phyloP scores from a whole-genome alignment of 2,888 invertebrate species.

The Melieria picta region DNA sequence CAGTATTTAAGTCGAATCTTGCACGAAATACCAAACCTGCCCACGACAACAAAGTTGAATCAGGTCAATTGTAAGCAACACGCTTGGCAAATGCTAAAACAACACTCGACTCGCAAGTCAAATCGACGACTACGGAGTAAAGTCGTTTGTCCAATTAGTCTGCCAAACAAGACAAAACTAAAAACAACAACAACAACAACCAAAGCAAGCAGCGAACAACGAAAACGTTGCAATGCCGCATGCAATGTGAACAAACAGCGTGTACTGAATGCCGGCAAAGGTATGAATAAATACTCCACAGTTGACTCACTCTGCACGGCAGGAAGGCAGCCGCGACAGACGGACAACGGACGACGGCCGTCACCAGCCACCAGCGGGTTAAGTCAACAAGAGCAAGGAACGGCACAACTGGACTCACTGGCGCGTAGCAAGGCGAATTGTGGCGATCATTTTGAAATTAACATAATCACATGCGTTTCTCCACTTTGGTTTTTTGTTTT shows the following conservation, averaged over 20 bases:
- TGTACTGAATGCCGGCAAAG: no score
- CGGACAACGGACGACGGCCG: background rate
- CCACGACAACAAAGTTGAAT: slow-evolving; percentile 22
- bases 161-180: slow-evolving; percentile 30
- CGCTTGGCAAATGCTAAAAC: slow-evolving; percentile 12
- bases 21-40: no score
- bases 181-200: slow-evolving; percentile 2
- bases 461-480: slow-evolving; percentile 35
- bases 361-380: no score
- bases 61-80: slow-evolving; percentile 36
- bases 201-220: slow-evolving; percentile 13
- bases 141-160: slow-evolving; percentile 40
- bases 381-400: no score
- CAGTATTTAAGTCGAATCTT: background rate
- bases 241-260: background rate
- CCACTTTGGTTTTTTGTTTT: slow-evolving; percentile 3
- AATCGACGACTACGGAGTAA: slow-evolving; percentile 8
- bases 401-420: slow-evolving; percentile 24
- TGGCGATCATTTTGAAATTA: slow-evolving; percentile 37
- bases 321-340: background rate
- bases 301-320: slow-evolving; percentile 1
- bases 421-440: slow-evolving; percentile 35
- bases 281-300: no score
- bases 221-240: slow-evolving; percentile 7
- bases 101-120: slow-evolving; percentile 4